Evolutionary conservation across 2,888 invertebrate genomes (phyloP).

Genomic region (Pseudanteris insignis): DNA sequence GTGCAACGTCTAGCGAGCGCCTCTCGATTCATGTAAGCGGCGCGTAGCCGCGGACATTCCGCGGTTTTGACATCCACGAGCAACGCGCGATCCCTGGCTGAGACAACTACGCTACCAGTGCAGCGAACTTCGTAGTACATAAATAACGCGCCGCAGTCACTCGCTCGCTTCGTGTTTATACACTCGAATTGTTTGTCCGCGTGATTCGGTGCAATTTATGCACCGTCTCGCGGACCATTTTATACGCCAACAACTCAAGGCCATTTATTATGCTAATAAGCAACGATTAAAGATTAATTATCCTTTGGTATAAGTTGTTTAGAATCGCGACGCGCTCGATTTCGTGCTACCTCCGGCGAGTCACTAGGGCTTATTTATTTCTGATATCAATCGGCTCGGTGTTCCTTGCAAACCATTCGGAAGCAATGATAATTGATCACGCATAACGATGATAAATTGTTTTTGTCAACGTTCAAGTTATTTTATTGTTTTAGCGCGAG

Average conservation of each 20-base stretch:
- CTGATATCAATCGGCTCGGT: conserved; percentile 22
- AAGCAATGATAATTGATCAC: conserved; percentile 17
- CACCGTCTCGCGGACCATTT: no score
- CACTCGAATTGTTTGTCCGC: conserved; percentile 10
- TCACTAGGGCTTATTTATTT: conserved; percentile 23
- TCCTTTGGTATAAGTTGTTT: no score
- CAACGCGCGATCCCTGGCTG: conserved; percentile 9
- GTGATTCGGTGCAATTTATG: conserved; percentile 10
- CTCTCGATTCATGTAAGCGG: conserved; percentile 28
- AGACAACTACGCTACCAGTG: conserved; percentile 18
- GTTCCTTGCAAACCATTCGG: conserved; percentile 27
- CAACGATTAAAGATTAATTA: no score
- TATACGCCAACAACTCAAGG: no score
- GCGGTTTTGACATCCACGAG: conserved; percentile 41
- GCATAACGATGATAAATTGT: conserved; percentile 15
- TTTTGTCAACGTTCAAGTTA: no score
- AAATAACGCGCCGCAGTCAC: conserved; percentile 14
- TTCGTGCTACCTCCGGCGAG: no score
- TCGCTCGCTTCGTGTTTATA: conserved; percentile 8
- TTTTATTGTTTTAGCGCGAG: no score
- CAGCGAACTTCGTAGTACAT: conserved; percentile 14
- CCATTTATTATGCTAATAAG: no score
- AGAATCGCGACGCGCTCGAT: no score
- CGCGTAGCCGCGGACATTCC: conserved; percentile 30
- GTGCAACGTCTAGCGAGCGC: conserved; percentile 31